phyloP scores from a whole-genome alignment of 2,888 invertebrate genomes.

The Blastobasis adustella region DNA sequence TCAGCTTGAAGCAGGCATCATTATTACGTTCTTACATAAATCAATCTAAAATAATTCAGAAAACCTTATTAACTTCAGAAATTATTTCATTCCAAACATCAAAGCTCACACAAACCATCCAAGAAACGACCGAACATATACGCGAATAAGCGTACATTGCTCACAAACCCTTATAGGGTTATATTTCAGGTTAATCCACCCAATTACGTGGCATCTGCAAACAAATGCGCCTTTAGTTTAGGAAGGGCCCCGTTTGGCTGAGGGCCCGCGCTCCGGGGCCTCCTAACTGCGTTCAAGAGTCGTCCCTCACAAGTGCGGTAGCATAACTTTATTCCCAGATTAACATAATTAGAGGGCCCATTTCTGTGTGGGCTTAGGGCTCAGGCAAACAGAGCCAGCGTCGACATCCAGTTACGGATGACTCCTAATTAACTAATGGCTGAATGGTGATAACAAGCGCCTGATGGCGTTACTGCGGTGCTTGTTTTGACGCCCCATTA shows the following conservation, averaged over 20 bases:
- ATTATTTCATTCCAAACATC: too few species aligned
- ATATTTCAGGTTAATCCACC: neutral
- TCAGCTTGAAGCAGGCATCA: too few species aligned
- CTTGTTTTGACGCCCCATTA: too few species aligned
- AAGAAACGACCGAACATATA: neutral
- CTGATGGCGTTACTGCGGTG: too few species aligned
- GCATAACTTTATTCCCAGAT: conserved; percentile 68
- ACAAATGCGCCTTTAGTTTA: conserved; percentile 32
- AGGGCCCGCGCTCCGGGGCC: conserved; percentile 39
- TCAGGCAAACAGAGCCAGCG: conserved; percentile 32
- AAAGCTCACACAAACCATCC: too few species aligned
- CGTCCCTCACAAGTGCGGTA: conserved; percentile 53
- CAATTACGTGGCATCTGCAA: conserved; percentile 12
- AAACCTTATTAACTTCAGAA: too few species aligned
- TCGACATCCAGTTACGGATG: conserved; percentile 17
- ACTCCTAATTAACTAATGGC: too few species aligned
- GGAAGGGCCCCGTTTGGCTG: conserved; percentile 25
- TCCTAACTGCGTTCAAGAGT: conserved; percentile 35
- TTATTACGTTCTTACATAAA: too few species aligned
- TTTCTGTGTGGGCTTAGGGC: conserved; percentile 40
- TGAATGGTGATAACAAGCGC: too few species aligned
- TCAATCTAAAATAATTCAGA: too few species aligned
- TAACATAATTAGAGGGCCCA: conserved; percentile 64
- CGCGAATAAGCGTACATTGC: neutral
- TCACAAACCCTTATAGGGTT: too few species aligned